Percentiles rank a stretch among this genome's conserved stretches.
Evolutionary conservation across 2,797 vertebrate genomes (phyloP).

Genomic region (Peromyscus attwateri): DNA sequence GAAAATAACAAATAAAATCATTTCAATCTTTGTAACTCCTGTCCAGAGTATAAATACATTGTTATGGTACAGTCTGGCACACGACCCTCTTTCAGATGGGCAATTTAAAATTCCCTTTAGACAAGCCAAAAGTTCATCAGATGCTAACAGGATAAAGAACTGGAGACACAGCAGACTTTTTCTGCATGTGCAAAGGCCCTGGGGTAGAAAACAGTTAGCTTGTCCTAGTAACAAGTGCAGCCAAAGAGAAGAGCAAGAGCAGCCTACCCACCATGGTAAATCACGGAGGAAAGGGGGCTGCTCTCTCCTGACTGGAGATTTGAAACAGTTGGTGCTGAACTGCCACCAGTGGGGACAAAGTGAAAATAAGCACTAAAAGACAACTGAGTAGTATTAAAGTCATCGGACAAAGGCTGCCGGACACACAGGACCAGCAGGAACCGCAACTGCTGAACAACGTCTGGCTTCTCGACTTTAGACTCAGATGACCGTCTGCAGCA

Average conservation of each 20-base stretch:
- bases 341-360: not conserved
- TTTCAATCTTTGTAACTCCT: slow-evolving; percentile 8
- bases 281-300: rapidly evolving
- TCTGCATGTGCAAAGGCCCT: not conserved
- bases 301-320: not conserved
- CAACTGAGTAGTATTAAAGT: not conserved
- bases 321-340: not conserved
- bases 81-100: not conserved
- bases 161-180: not conserved
- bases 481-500: not conserved
- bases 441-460: not conserved
- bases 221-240: not conserved
- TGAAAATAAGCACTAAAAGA: slow-evolving; percentile 16
- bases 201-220: not conserved
- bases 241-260: not conserved
- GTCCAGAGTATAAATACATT: not conserved
- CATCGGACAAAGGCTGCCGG: not conserved
- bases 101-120: not conserved
- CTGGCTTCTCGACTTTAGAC: slow-evolving; percentile 29
- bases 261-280: not conserved
- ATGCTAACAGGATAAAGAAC: not conserved
- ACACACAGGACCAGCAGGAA: not conserved
- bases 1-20: not conserved
- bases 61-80: not conserved
- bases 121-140: not conserved